Evolutionary conservation across 2,113 vertebrate genomes (phyloP).

Genomic region (Trichomycterus rosablanca): DNA sequence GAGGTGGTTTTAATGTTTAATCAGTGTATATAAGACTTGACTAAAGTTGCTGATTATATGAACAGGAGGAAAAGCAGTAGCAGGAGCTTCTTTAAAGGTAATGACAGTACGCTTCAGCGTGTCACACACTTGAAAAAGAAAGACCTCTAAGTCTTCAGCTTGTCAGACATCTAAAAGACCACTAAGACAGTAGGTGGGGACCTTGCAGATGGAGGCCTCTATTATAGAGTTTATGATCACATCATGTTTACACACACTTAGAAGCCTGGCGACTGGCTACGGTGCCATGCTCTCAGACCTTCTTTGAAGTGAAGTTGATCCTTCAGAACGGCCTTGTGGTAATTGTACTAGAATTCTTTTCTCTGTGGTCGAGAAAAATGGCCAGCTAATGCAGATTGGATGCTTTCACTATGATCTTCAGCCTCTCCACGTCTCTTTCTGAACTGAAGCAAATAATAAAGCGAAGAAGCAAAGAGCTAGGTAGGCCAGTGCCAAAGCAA

Average conservation of each 20-base stretch:
- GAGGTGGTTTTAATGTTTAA: too few species aligned
- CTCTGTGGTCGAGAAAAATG: constrained; percentile 37
- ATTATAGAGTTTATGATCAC: constrained; percentile 70
- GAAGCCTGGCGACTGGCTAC: constrained; percentile 51
- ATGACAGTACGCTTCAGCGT: neutral
- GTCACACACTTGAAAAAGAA: constrained; percentile 30
- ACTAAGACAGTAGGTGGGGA: constrained; percentile 66
- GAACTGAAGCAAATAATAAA: constrained; percentile 35
- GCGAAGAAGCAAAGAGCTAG: constrained; percentile 31
- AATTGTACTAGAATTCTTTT: constrained; percentile 62
- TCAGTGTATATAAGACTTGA: too few species aligned
- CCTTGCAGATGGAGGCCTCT: constrained; percentile 69
- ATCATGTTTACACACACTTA: constrained; percentile 69
- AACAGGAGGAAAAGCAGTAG: too few species aligned
- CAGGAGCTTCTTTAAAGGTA: too few species aligned
- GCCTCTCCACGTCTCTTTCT: constrained; percentile 42
- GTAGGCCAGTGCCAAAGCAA: constrained; percentile 38
- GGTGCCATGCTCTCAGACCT: constrained; percentile 39
- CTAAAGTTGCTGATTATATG: too few species aligned
- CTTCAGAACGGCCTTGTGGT: constrained; percentile 66
- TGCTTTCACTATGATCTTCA: constrained; percentile 40
- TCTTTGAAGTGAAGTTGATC: constrained; percentile 73
- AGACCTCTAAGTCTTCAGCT: constrained; percentile 53
- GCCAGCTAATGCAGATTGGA: constrained; percentile 51
- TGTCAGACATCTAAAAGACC: constrained; percentile 60